Base-by-base conservation (phyloP, 2,888 invertebrate species). In the Fragum sueziense region DNA sequence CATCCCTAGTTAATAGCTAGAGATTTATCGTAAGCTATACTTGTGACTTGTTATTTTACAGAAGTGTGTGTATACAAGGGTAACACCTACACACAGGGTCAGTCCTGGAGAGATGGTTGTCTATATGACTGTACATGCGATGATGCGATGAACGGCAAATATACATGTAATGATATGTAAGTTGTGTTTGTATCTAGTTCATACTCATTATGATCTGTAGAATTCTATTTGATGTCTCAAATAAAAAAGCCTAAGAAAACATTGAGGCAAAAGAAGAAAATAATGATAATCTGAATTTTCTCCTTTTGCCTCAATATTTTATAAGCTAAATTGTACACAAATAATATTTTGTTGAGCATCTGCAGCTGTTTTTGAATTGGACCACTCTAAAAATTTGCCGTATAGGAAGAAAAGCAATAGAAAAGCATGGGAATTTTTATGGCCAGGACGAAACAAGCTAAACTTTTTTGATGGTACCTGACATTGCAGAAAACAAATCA, bases 31-130 rank as follows among this genome's bases (percentile, higher is more conserved):
- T n/a, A n/a, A n/a, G n/a, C n/a, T n/a, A n/a, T n/a, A n/a, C n/a
- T n/a, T n/a, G n/a, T n/a, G n/a, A n/a, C 14, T 37, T 37, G 37
- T 37, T 62, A 65, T 37, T 59, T 72, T 70, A 51, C 81, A 87
- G 87, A 87, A 52, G 84, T 86, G 20, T 88, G 88, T 75, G 84
- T 87, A 11, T 88, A 88, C 85, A 87, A 88, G 79, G 87, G 85
- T 27, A 84, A 84, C 25, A 29, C 62, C 25, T 88, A 87, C 69
- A 81, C 76, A 2, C 80, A 84, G 34, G 87, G 87, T 34, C 86
- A 87, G 72, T 81, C 77, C 52, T 88, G 88, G 88, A 81, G 86
- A 73, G 88, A 87, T 76, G 87, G 87, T 20, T 88, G 88, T 73
- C 81, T 81, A 54, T 88, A 85, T 74, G 85, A 87, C 70, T 88